Evolutionary conservation across 2,888 invertebrate species (phyloP).

Genomic region (Strigamia transsilvanica): DNA sequence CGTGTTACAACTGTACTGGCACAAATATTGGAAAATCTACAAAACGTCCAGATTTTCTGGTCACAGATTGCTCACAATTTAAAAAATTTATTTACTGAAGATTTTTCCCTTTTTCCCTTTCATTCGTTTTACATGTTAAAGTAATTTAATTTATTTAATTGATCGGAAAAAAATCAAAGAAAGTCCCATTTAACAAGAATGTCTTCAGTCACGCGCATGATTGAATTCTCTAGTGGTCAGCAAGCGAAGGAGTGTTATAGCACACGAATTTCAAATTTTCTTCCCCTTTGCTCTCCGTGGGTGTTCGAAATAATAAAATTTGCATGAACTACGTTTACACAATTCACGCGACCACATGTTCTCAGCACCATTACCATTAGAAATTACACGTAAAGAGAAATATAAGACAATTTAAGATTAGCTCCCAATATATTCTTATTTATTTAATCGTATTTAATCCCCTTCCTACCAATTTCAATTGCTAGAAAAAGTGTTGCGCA

Average conservation of each 20-base stretch:
- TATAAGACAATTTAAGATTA: background rate
- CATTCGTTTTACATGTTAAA: background rate
- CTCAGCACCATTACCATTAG: background rate
- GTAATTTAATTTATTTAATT: background rate
- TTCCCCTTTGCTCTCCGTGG: constrained; percentile 18
- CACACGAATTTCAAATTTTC: constrained; percentile 35
- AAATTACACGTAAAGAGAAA: background rate
- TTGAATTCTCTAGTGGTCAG: constrained; percentile 45
- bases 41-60: no score
- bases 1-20: no score
- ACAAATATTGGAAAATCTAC: no score
- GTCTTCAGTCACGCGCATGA: constrained; percentile 27
- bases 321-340: background rate
- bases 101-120: background rate
- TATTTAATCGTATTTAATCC: no score
- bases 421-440: background rate
- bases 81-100: no score
- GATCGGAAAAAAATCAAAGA: constrained; percentile 23
- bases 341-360: background rate
- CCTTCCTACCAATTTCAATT: background rate
- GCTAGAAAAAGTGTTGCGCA: background rate
- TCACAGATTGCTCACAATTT: no score
- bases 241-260: background rate
- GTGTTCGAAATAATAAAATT: constrained; percentile 43
- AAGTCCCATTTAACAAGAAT: background rate